phyloP scores from a whole-genome alignment of 2,888 invertebrate species.

The Merodon equestris region DNA sequence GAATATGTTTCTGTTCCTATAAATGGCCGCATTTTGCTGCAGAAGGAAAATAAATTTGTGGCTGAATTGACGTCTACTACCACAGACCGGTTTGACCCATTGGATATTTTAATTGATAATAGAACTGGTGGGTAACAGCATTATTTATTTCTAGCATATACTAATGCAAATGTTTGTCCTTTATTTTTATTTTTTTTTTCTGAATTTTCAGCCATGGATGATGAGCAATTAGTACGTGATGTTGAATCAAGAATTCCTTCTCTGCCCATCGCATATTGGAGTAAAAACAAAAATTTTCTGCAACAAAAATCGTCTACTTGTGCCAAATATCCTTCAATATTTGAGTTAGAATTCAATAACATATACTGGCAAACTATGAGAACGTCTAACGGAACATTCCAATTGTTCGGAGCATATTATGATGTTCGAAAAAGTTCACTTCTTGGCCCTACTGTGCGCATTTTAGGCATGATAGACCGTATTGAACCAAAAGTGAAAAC shows the following conservation, averaged over 20 bases:
- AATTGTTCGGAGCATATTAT: slow-evolving; percentile 93
- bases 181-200: background rate
- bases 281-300: slow-evolving; percentile 85
- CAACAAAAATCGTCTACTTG: slow-evolving; percentile 84
- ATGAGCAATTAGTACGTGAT: slow-evolving; percentile 87
- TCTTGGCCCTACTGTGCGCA: slow-evolving; percentile 90
- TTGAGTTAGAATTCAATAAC: slow-evolving; percentile 95
- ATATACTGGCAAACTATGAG: slow-evolving; percentile 94
- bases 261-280: slow-evolving; percentile 92
- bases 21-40: slow-evolving; percentile 77
- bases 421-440: slow-evolving; percentile 88
- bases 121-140: slow-evolving; percentile 75
- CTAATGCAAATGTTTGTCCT: background rate
- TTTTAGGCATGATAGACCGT: slow-evolving; percentile 93
- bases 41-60: slow-evolving; percentile 77
- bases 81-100: slow-evolving; percentile 78
- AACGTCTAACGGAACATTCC: slow-evolving; percentile 92
- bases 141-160: too few relatives aligned
- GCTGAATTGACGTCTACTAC: slow-evolving; percentile 78
- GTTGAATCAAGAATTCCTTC: slow-evolving; percentile 90
- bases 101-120: slow-evolving; percentile 78
- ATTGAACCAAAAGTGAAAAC: slow-evolving; percentile 91
- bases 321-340: slow-evolving; percentile 92
- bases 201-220: slow-evolving; percentile 78
- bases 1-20: slow-evolving; percentile 76